Conservation (phyloP, 2,113 vertebrate genomes). For the Protobothrops flavoviridis region DNA sequence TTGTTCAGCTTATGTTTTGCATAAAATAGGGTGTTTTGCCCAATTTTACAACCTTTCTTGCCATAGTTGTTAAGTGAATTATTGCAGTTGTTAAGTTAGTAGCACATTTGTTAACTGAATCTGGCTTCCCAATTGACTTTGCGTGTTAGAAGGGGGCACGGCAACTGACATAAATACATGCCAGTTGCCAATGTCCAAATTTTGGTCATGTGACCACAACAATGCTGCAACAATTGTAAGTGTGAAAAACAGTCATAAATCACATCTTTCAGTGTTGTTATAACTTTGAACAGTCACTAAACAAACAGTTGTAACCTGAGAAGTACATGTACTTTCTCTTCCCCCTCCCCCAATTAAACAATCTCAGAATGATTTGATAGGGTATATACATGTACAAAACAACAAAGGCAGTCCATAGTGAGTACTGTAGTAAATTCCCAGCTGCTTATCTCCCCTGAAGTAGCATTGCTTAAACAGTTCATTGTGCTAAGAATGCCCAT, state of each 20-base stretch:
- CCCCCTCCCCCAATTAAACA: neutral
- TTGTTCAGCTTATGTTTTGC: neutral
- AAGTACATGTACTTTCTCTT: neutral
- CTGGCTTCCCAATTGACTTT: neutral
- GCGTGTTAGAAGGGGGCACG: neutral
- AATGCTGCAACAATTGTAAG: neutral
- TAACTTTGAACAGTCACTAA: neutral
- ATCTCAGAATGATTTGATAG: neutral
- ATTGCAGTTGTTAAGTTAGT: neutral
- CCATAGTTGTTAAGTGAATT: no score
- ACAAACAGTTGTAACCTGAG: neutral
- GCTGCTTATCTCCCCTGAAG: neutral
- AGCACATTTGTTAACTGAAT: neutral
- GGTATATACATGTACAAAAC: neutral
- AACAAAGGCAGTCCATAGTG: neutral
- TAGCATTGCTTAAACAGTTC: neutral
- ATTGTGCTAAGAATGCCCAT: neutral
- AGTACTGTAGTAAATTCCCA: neutral
- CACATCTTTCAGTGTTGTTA: neutral
- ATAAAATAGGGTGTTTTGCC: neutral
- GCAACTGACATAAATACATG: neutral
- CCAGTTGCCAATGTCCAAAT: neutral
- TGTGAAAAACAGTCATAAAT: neutral
- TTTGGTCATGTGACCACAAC: neutral
- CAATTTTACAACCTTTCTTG: no score